Percentiles rank a stretch among this genome's conserved stretches.
Conservation (phyloP, 2,113 vertebrate species). For the Epinephelus lanceolatus region DNA sequence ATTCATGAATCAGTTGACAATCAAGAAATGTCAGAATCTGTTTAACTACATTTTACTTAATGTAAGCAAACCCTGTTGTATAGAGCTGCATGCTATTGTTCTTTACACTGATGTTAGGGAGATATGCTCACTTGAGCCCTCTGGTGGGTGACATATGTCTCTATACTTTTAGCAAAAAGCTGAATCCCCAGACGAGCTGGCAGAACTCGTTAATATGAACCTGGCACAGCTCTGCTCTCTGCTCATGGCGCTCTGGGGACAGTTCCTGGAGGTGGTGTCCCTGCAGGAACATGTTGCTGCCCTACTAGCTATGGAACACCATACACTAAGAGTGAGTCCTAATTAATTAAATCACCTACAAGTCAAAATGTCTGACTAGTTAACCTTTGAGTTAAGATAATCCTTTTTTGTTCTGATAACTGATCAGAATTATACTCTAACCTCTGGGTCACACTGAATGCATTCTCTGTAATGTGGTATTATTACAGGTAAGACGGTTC, state of each 20-base stretch:
- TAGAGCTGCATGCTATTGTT: background rate
- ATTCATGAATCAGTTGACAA: background rate
- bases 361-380: background rate
- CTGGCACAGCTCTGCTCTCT: conserved; percentile 98
- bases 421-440: background rate
- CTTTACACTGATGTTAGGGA: background rate
- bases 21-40: background rate
- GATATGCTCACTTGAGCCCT: conserved; percentile 16
- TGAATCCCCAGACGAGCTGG: conserved; percentile 96
- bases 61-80: background rate
- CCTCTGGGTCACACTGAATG: background rate
- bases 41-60: background rate
- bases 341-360: background rate
- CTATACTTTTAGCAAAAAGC: conserved; percentile 86
- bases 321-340: conserved; percentile 92
- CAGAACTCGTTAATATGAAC: conserved; percentile 99
- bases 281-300: conserved; percentile 92
- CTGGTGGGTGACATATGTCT: conserved; percentile 50
- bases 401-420: background rate
- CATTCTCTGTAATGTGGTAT: conserved; percentile 10
- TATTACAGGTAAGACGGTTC: conserved; percentile 94
- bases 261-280: conserved; percentile 95
- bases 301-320: conserved; percentile 92
- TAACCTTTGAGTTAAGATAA: background rate
- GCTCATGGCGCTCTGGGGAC: conserved; percentile 98